phyloP scores from a whole-genome alignment of 2,113 vertebrate species.

The Tauraco erythrolophus region DNA sequence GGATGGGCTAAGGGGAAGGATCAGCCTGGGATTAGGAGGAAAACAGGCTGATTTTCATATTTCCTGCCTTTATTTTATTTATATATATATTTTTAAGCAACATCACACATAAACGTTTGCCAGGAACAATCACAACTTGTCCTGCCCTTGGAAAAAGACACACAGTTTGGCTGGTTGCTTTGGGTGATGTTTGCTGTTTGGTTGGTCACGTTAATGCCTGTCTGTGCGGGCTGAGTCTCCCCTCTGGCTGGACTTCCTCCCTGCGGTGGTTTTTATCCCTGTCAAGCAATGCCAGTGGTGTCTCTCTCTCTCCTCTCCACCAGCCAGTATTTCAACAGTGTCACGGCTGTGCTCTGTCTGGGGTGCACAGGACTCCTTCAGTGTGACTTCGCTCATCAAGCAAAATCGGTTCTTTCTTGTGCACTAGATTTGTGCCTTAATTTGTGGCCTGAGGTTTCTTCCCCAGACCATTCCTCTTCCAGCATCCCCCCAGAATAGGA shows the following conservation, averaged over 20 bases:
- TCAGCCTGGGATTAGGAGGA: not conserved
- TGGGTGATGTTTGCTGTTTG: not conserved
- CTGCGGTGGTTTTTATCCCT: not conserved
- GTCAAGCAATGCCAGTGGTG: not conserved
- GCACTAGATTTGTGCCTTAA: not conserved
- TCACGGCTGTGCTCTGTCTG: not conserved
- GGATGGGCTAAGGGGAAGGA: not conserved
- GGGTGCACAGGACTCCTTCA: not conserved
- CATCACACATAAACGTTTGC: not conserved
- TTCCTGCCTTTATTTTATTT: slow-evolving; percentile 35
- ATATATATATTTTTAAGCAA: not conserved
- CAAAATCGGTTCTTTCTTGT: not conserved
- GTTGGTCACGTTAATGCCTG: not conserved
- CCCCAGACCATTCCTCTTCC: not conserved
- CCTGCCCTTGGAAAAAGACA: slow-evolving; percentile 17
- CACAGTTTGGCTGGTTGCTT: not conserved
- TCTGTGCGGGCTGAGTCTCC: not conserved
- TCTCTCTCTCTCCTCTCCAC: not conserved
- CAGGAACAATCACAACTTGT: slow-evolving; percentile 24
- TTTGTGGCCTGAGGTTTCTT: not conserved
- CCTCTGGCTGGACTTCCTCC: not conserved
- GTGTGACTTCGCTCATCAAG: not conserved
- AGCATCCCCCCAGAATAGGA: not conserved
- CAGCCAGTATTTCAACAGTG: not conserved
- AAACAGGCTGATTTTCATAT: not conserved